A percentile compares a stretch with the other conserved stretches of the same genome.
These are phyloP conservation scores for Cenopis cana DNA, from an alignment of 2,888 invertebrate genomes.

Conservation along the genomic window DNA sequence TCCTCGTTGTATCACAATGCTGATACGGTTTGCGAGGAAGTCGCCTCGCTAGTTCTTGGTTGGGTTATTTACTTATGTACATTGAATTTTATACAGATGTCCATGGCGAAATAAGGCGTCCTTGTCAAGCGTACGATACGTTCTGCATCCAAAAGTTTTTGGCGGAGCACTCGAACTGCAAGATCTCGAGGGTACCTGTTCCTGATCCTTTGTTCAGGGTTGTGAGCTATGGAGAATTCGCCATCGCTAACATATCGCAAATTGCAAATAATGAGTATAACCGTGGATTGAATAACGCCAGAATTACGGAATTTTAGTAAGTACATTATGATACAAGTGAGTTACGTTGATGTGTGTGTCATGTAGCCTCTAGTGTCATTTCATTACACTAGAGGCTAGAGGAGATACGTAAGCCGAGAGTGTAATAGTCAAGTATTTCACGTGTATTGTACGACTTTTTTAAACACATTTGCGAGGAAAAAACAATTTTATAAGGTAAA, in stretches of 20 bases:
- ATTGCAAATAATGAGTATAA: constrained; percentile 37
- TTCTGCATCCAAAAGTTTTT: constrained; percentile 47
- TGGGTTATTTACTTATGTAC: neutral
- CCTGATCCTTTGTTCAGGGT: constrained; percentile 49
- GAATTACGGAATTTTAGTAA: constrained; percentile 58
- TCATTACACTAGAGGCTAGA: no score
- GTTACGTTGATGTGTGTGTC: no score
- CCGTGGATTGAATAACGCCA: constrained; percentile 51
- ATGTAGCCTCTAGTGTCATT: no score
- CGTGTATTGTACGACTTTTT: no score
- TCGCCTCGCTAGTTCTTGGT: no score
- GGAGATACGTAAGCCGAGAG: no score
- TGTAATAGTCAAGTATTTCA: no score
- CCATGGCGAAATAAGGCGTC: constrained; percentile 34
- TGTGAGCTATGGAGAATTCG: constrained; percentile 34
- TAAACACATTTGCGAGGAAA: no score
- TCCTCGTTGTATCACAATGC: no score
- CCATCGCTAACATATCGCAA: constrained; percentile 51
- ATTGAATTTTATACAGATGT: neutral
- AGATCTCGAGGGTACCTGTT: constrained; percentile 39
- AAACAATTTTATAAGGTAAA: no score
- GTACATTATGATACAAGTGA: constrained; percentile 20
- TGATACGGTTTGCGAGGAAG: no score
- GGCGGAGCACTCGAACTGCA: constrained; percentile 44
- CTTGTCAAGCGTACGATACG: constrained; percentile 43